Conservation (phyloP, 2,113 vertebrate genomes). For the Corynorhinus townsendii region DNA sequence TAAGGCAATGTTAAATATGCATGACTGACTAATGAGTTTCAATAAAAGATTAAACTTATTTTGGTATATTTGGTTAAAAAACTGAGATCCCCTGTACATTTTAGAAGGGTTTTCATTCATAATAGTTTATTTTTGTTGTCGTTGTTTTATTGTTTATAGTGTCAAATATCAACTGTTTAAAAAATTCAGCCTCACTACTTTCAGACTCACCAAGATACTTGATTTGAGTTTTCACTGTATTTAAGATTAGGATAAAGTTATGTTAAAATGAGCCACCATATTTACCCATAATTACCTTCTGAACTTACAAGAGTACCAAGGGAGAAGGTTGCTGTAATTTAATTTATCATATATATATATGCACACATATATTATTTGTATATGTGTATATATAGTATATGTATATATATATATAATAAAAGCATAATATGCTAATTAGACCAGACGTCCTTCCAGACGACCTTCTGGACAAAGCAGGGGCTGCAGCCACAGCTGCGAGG, state of each 20-base stretch:
- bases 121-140: neutral
- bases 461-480: no score
- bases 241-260: neutral
- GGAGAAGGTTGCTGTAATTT: neutral
- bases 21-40: neutral
- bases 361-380: rapidly evolving
- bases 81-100: neutral
- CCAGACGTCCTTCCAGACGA: no score
- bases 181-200: neutral
- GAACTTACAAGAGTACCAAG: neutral
- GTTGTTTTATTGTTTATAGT: neutral
- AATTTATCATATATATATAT: neutral
- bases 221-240: neutral
- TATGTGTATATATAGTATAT: rapidly evolving
- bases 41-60: constrained; percentile 4
- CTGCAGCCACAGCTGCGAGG: no score
- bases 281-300: neutral
- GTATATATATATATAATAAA: no score
- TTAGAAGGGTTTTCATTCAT: neutral
- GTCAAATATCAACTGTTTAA: neutral
- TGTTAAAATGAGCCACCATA: neutral
- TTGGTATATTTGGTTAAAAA: constrained; percentile 6
- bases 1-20: neutral
- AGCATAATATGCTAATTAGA: no score
- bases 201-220: neutral